These are phyloP conservation scores for Psammodynastes pulverulentus DNA, from an alignment of 2,113 vertebrate genomes.

Conservation along the genomic window DNA sequence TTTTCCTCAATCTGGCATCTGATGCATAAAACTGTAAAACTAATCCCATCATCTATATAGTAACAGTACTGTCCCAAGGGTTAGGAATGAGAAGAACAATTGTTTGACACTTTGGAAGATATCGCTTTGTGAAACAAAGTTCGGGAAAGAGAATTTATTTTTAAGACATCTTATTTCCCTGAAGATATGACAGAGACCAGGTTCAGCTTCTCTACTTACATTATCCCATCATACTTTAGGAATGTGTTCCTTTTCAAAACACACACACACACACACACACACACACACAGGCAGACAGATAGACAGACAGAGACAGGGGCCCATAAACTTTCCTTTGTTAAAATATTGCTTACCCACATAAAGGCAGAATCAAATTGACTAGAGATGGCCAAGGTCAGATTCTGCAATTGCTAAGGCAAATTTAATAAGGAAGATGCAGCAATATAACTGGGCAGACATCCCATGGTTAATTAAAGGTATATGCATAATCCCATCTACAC, in stretches of 20 bases:
- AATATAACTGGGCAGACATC: background rate
- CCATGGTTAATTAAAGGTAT: background rate
- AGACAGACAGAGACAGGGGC: too few relatives aligned
- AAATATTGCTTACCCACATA: background rate
- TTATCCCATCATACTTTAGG: background rate
- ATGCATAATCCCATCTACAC: background rate
- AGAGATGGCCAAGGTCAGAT: background rate
- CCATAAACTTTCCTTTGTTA: background rate
- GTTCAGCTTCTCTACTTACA: background rate
- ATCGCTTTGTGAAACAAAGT: background rate
- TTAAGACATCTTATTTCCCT: background rate
- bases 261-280: background rate
- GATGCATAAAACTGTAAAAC: background rate
- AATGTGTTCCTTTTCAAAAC: background rate
- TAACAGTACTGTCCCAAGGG: background rate
- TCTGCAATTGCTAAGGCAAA: background rate
- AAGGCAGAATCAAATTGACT: background rate
- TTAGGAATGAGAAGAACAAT: background rate
- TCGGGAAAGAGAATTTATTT: background rate
- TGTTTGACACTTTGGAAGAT: background rate
- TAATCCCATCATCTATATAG: background rate
- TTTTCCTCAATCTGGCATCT: background rate
- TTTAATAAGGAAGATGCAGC: background rate
- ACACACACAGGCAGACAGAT: too few relatives aligned
- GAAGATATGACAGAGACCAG: background rate